Base-by-base conservation (phyloP, 2,888 invertebrate species). In the Papilio demoleus region DNA sequence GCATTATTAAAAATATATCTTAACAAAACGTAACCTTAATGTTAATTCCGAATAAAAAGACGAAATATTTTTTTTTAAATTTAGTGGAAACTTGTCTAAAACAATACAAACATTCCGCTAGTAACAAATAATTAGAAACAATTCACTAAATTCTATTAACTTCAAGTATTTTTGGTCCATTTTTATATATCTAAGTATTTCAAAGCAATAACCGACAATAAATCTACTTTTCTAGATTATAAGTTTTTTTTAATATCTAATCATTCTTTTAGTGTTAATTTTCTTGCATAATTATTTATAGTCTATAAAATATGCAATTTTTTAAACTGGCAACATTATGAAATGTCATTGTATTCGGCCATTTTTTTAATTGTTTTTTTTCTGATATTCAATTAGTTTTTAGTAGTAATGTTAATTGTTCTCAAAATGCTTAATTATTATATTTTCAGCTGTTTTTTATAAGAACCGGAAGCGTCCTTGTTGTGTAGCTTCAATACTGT, bases 141-240 rank as follows among this genome's bases (percentile, higher is more conserved):
- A n/a, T 8, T 17, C 17, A 17, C 8, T 45, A 17, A 45, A 6
- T 42, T 42, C n/a, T 42, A 42, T 42, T 42, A 42, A 6, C 1
- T n/a, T 6, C 42, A 24, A 24, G 11, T 47, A 47, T 22, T 50
- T 47, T 50, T 27, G n/a, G 27, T 50, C 27, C 50, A 1, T 50
- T 53, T 34, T 40, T 12, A 27, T 42, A 3, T 11, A 34, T 22
- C 27, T 38, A 34, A 38, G 38, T 27, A 47, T 22, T 38, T n/a
- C n/a, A n/a, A 67, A 67, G 67, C 62, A 67, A 63, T 58, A 62
- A 63, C 17, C 45, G 45, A 59, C 40, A 58, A 34, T 65, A 64
- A 53, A 47, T 61, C 34, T 65, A 45, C 17, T 34, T 17, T 19
- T 42, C 50, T 60, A 59, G 40, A 36, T 38, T 36, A 6, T 34